Percentiles rank a stretch among this genome's conserved stretches.
Conservation (phyloP, 2,113 vertebrate genomes). For the Albula glossodonta region DNA sequence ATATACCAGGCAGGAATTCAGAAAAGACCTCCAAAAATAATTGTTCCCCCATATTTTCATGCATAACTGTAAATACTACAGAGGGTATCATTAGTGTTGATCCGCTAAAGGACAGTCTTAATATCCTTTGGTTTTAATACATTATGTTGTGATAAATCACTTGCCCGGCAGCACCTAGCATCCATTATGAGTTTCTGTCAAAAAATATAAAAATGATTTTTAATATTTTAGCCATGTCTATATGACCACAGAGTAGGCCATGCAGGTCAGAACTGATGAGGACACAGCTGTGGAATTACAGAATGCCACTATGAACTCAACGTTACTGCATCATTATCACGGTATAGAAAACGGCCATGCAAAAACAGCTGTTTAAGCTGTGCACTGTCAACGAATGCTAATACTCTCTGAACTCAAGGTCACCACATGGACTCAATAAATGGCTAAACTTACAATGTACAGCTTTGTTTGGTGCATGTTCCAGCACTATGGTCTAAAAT, state of each 20-base stretch:
- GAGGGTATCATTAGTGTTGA: background rate
- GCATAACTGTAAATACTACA: background rate
- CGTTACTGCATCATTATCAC: slow-evolving; percentile 27
- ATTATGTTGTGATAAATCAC: slow-evolving; percentile 3
- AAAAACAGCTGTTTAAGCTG: background rate
- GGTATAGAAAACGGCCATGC: background rate
- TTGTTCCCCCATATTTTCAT: background rate
- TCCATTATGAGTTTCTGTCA: background rate
- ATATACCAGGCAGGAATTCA: background rate
- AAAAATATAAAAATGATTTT: background rate
- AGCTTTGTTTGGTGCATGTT: background rate
- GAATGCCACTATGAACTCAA: slow-evolving; percentile 23
- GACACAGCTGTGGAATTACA: background rate
- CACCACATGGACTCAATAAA: background rate
- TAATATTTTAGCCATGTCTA: background rate
- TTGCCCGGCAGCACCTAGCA: background rate
- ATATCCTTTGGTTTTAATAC: slow-evolving; percentile 2
- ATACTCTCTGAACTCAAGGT: slow-evolving; percentile 8
- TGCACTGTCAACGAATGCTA: slow-evolving; percentile 17
- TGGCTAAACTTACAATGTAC: background rate
- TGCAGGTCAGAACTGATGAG: slow-evolving; percentile 18
- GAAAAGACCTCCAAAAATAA: background rate
- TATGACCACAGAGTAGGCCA: slow-evolving; percentile 18
- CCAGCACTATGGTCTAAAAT: background rate
- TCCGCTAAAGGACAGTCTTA: background rate